Conservation (phyloP, 2,797 vertebrate genomes). For the Galaxias olidus region DNA sequence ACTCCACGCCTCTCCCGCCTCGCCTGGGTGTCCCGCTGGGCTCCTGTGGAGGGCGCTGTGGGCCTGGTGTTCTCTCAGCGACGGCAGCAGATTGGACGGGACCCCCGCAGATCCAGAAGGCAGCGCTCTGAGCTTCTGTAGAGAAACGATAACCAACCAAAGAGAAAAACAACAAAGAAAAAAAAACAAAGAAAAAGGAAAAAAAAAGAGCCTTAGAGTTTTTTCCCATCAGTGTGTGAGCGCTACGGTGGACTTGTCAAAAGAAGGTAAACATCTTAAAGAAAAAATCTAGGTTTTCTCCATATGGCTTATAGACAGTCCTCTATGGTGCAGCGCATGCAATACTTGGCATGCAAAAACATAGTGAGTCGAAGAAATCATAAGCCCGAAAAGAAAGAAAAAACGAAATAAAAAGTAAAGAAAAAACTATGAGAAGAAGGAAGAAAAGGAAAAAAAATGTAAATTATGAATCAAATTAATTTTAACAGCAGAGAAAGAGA, state of each 20-base stretch:
- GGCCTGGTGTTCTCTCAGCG: conserved; percentile 70
- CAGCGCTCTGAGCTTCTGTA: conserved; percentile 81
- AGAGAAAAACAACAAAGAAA: conserved; percentile 63
- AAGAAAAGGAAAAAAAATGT: conserved; percentile 73
- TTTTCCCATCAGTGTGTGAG: conserved; percentile 54
- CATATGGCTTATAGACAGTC: conserved; percentile 86
- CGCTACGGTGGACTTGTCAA: conserved; percentile 78
- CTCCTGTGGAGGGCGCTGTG: conserved; percentile 74
- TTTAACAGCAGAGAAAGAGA: conserved; percentile 73
- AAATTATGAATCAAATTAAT: conserved; percentile 76
- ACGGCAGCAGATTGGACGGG: conserved; percentile 72
- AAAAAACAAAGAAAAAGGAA: conserved; percentile 60
- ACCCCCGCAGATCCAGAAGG: conserved; percentile 74
- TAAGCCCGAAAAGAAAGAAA: conserved; percentile 68
- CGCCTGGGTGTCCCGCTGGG: conserved; percentile 59
- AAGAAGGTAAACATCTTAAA: conserved; percentile 82
- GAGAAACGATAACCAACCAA: conserved; percentile 69
- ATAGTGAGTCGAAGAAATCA: conserved; percentile 82
- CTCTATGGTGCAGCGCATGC: conserved; percentile 99
- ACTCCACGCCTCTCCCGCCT: conserved; percentile 70
- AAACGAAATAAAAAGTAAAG: conserved; percentile 65
- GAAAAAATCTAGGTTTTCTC: conserved; percentile 78
- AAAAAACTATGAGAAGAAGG: conserved; percentile 70
- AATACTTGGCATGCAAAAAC: conserved; percentile 96
- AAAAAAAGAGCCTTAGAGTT: conserved; percentile 70